Percentiles rank a stretch among this genome's conserved stretches.
phyloP scores from a whole-genome alignment of 2,888 invertebrate species.

The Ferrisia virgata region DNA sequence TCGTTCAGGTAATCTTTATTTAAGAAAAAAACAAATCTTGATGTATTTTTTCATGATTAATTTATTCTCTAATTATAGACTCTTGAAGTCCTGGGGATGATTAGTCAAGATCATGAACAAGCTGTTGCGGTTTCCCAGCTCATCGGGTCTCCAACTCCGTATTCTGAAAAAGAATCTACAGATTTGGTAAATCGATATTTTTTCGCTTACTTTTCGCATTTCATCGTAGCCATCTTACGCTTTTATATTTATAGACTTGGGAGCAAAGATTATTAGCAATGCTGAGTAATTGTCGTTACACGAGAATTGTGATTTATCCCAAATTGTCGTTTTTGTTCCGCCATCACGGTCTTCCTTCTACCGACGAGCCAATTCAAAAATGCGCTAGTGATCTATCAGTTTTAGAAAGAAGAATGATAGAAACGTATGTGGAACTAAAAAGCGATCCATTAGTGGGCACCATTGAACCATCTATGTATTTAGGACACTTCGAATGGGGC shows the following conservation, averaged over 20 bases:
- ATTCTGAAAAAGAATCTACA: conserved; percentile 37
- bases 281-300: conserved; percentile 84
- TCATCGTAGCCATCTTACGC: neutral
- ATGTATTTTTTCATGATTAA: neutral
- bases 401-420: conserved; percentile 60
- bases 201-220: neutral
- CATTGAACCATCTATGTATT: conserved; percentile 93
- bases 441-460: conserved; percentile 93
- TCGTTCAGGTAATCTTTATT: conserved; percentile 51
- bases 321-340: conserved; percentile 68
- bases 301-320: conserved; percentile 69
- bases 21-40: neutral
- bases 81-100: conserved; percentile 69
- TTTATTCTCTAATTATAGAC: conserved; percentile 54
- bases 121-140: conserved; percentile 63
- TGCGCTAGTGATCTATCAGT: conserved; percentile 47
- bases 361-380: conserved; percentile 61
- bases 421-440: conserved; percentile 83
- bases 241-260: conserved; percentile 60
- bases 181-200: conserved; percentile 32
- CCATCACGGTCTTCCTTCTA: conserved; percentile 70
- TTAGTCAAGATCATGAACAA: conserved; percentile 64
- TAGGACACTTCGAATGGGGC: conserved; percentile 83
- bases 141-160: conserved; percentile 60
- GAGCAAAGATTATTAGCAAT: conserved; percentile 80